Percentiles rank a stretch among this genome's conserved stretches.
Evolutionary conservation across 2,888 invertebrate species (phyloP).

Genomic region (Epirrhoe alternata): DNA sequence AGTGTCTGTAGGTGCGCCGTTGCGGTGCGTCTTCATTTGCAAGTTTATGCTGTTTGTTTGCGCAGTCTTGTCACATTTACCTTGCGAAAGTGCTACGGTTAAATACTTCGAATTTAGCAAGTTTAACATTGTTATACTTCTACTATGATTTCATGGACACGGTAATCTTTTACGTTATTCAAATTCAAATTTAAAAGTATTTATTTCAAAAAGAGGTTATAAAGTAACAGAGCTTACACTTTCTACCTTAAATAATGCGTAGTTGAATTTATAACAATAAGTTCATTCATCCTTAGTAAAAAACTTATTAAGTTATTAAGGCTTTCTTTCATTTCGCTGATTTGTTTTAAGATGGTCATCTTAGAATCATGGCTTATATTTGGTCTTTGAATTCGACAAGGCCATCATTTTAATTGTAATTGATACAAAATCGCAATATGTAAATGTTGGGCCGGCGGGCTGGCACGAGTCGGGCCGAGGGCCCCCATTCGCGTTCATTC

Average conservation of each 20-base stretch:
- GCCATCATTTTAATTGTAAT: conserved; percentile 67
- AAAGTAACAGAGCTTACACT: too few species aligned
- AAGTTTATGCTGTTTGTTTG: conserved; percentile 69
- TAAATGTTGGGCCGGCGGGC: conserved; percentile 69
- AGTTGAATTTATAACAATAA: too few species aligned
- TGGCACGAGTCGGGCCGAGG: conserved; percentile 53
- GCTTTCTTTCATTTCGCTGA: neutral
- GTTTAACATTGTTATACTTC: conserved; percentile 34
- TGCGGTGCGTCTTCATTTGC: conserved; percentile 74
- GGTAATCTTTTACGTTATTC: neutral
- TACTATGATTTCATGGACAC: conserved; percentile 2
- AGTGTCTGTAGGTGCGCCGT: conserved; percentile 55
- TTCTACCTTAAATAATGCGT: too few species aligned
- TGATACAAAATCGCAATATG: conserved; percentile 80
- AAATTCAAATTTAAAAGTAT: too few species aligned
- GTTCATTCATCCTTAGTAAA: too few species aligned
- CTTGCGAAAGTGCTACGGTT: conserved; percentile 48
- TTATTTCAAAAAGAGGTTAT: too few species aligned
- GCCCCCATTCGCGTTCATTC: conserved; percentile 69
- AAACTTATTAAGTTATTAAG: too few species aligned
- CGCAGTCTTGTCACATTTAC: conserved; percentile 56
- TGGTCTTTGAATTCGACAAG: conserved; percentile 49
- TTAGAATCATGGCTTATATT: conserved; percentile 7
- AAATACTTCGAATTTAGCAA: conserved; percentile 36
- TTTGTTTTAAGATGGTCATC: neutral